Evolutionary conservation across 2,888 invertebrate genomes (phyloP).

Genomic region (Phyllotreta cruciferae): DNA sequence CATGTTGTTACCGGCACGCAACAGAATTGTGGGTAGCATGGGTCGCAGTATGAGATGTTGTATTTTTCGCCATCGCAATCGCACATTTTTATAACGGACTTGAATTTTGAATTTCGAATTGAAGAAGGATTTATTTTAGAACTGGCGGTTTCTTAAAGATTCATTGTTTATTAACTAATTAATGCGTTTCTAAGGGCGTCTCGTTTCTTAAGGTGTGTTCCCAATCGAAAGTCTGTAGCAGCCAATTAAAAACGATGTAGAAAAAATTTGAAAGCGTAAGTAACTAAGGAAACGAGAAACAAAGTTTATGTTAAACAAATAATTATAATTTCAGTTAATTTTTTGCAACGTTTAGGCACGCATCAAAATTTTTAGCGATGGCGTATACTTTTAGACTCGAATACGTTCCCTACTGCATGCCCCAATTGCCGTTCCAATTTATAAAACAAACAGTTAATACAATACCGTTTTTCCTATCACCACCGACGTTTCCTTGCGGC

Average conservation of each 20-base stretch:
- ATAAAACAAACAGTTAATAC: conserved; percentile 12
- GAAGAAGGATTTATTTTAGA: too few species aligned
- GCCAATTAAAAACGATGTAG: too few species aligned
- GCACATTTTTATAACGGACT: not conserved
- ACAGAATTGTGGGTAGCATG: conserved; percentile 10
- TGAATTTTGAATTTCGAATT: not conserved
- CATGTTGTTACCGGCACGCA: conserved; percentile 10
- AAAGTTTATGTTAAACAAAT: too few species aligned
- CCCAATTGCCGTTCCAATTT: conserved; percentile 8
- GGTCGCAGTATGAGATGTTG: conserved; percentile 10
- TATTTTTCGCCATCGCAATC: not conserved
- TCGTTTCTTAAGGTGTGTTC: too few species aligned
- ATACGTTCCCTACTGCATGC: conserved; percentile 11
- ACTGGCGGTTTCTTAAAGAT: too few species aligned
- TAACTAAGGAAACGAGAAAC: too few species aligned
- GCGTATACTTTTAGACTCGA: conserved; percentile 3
- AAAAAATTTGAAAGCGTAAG: too few species aligned
- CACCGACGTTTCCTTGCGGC: conserved; percentile 10
- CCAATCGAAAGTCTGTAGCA: too few species aligned
- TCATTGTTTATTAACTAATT: too few species aligned
- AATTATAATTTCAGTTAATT: not conserved
- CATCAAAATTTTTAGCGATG: too few species aligned
- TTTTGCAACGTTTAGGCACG: too few species aligned
- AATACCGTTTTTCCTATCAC: conserved; percentile 7
- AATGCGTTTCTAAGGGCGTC: too few species aligned